Evolutionary conservation across 1,140 invertebrate genomes (phyloP).

Genomic region (Brachionus sp.): DNA sequence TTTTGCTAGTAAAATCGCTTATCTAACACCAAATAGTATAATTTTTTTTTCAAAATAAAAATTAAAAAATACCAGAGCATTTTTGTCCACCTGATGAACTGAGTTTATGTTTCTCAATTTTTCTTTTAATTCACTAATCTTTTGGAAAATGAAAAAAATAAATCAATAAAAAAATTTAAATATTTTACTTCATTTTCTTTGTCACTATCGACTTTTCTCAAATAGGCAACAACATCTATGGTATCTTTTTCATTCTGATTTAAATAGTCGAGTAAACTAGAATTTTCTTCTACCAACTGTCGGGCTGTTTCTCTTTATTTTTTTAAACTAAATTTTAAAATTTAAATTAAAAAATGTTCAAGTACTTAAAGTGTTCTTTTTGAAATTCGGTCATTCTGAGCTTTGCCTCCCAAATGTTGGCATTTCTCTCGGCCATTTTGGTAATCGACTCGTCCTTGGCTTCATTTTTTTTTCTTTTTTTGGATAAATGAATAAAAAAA

Average conservation of each 20-base stretch:
- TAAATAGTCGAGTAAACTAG: slow-evolving; percentile 55
- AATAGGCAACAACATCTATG: slow-evolving; percentile 58
- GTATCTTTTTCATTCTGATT: slow-evolving; percentile 58
- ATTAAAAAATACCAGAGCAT: slow-evolving; percentile 51
- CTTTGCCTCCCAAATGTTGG: slow-evolving; percentile 57
- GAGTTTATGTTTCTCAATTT: slow-evolving; percentile 48
- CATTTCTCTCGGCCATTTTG: slow-evolving; percentile 54
- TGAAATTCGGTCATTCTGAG: slow-evolving; percentile 53
- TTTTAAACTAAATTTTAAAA: background rate
- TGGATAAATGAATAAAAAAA: background rate
- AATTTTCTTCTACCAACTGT: slow-evolving; percentile 55
- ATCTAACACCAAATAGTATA: slow-evolving; percentile 45
- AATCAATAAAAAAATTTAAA: background rate
- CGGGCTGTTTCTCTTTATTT: slow-evolving; percentile 52
- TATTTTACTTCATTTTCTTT: slow-evolving; percentile 55
- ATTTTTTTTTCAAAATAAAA: background rate
- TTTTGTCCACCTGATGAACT: slow-evolving; percentile 55
- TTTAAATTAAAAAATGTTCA: background rate
- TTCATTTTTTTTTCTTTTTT: slow-evolving; percentile 47
- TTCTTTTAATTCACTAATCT: slow-evolving; percentile 11
- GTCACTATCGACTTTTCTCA: slow-evolving; percentile 56
- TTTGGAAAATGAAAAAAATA: background rate
- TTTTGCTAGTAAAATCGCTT: slow-evolving; percentile 56
- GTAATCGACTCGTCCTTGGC: slow-evolving; percentile 53
- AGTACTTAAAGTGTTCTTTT: slow-evolving; percentile 53